phyloP scores from a whole-genome alignment of 2,797 vertebrate genomes.

The Thamnophis elegans region DNA sequence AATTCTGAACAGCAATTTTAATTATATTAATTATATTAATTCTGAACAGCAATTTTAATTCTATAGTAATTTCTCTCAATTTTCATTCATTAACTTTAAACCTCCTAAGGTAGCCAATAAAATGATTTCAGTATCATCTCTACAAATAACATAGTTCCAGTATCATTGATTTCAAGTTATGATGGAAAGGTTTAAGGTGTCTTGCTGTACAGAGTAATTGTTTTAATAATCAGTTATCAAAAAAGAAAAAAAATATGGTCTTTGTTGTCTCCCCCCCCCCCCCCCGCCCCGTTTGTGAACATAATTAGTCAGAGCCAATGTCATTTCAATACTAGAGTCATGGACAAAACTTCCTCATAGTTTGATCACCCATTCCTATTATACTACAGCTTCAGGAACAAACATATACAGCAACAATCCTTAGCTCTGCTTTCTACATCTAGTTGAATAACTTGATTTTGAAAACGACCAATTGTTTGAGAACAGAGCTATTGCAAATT shows the following conservation, averaged over 20 bases:
- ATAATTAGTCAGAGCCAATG: background rate
- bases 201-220: background rate
- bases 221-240: background rate
- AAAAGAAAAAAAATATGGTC: background rate
- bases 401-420: conserved; percentile 21
- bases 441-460: conserved; percentile 37
- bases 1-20: no score
- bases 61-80: background rate
- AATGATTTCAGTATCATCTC: background rate
- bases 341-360: background rate
- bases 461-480: conserved; percentile 50
- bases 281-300: no score
- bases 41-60: background rate
- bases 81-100: background rate
- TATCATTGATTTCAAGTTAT: background rate
- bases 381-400: background rate
- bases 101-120: background rate
- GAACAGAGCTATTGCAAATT: conserved; percentile 51
- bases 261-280: no score
- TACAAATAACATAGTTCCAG: background rate
- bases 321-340: background rate
- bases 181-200: background rate
- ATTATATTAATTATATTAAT: no score
- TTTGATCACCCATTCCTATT: background rate
- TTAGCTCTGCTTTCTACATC: conserved; percentile 51